A percentile compares a stretch with the other conserved stretches of the same genome.
Conservation (phyloP, 2,113 vertebrate genomes). For the Gasterosteus aculeatus region DNA sequence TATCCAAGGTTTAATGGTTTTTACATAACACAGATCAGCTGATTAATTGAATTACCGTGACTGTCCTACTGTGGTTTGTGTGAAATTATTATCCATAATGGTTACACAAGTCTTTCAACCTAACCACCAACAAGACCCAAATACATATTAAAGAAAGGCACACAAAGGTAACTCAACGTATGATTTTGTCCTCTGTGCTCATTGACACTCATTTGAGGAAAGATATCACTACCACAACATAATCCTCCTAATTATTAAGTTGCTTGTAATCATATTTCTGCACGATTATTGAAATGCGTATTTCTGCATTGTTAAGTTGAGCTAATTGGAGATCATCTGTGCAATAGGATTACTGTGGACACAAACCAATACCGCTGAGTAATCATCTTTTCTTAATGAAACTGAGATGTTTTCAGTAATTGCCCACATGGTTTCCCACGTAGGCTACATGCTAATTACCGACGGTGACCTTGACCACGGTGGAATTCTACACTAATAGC, state of each 20-base stretch:
- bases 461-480: conserved; percentile 16
- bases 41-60: background rate
- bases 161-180: background rate
- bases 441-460: conserved; percentile 27
- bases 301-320: conserved; percentile 9
- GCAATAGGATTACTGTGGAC: conserved; percentile 11
- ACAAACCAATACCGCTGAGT: background rate
- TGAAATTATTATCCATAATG: background rate
- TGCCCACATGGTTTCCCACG: conserved; percentile 5
- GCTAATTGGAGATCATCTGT: background rate
- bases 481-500: conserved; percentile 22
- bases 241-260: background rate
- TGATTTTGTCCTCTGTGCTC: background rate
- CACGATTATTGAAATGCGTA: background rate
- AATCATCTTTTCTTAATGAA: conserved; percentile 3
- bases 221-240: background rate
- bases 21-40: background rate
- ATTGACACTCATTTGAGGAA: background rate
- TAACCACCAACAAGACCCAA: background rate
- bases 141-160: background rate
- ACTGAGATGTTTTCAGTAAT: conserved; percentile 13
- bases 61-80: background rate
- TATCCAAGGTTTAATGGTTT: background rate
- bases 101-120: background rate
- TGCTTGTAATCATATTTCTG: background rate